phyloP scores from a whole-genome alignment of 92 coral and sea anemone genomes.

The Montipora capitata region DNA sequence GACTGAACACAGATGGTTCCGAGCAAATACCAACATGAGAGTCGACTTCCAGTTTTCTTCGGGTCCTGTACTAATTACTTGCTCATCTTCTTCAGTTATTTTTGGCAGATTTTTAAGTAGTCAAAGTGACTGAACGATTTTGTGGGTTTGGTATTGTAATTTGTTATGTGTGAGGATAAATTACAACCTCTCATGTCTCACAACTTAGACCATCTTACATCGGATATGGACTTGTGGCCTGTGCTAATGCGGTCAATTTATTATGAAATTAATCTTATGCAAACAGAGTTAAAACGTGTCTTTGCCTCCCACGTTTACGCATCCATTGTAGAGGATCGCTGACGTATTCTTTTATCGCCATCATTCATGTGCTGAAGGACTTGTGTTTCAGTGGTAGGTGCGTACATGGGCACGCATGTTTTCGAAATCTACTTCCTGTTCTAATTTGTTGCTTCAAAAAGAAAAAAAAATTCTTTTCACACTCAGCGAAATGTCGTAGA shows the following conservation, averaged over 20 bases:
- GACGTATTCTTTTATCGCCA: not conserved
- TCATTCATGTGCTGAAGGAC: not conserved
- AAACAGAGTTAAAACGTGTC: not conserved
- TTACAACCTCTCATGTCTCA: not conserved
- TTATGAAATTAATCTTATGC: not conserved
- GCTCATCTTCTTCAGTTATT: too few species aligned
- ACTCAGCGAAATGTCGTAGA: not conserved
- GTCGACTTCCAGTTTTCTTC: not conserved
- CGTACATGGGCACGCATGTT: not conserved
- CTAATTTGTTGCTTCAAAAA: not conserved
- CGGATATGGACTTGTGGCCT: slow-evolving; percentile 9
- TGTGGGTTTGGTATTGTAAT: not conserved
- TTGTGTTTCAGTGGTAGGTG: not conserved
- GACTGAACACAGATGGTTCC: too few species aligned
- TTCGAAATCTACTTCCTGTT: not conserved
- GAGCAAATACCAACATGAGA: too few species aligned
- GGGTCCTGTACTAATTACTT: too few species aligned
- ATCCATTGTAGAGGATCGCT: not conserved
- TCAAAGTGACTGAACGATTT: not conserved
- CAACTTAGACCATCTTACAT: not conserved
- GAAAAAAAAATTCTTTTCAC: not conserved
- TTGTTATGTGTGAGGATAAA: not conserved
- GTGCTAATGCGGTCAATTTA: slow-evolving; percentile 7
- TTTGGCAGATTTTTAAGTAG: not conserved
- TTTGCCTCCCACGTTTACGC: not conserved